Conservation (phyloP, 2,797 vertebrate genomes). For the Pseudomugil tenellus region DNA sequence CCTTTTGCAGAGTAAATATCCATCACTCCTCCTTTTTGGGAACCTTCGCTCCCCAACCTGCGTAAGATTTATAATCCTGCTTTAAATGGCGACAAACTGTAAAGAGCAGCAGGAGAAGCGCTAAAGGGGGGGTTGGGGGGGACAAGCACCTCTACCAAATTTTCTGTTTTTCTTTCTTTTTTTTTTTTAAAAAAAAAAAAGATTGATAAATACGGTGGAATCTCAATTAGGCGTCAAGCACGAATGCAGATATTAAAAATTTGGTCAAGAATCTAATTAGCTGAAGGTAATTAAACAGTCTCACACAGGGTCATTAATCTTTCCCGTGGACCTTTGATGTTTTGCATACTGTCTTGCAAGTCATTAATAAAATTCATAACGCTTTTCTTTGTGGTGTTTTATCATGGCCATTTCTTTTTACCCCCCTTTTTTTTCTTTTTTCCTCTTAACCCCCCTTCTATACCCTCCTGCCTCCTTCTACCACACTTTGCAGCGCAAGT, state of each 20-base stretch:
- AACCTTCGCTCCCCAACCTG: conserved; percentile 72
- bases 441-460: conserved; percentile 55
- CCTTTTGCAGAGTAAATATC: conserved; percentile 84
- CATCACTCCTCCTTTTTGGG: conserved; percentile 69
- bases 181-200: conserved; percentile 68
- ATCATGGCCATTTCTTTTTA: conserved; percentile 75
- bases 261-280: conserved; percentile 99
- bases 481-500: conserved; percentile 86
- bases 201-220: conserved; percentile 99
- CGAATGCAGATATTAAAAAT: conserved; percentile 99
- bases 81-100: conserved; percentile 88
- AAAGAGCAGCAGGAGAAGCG: conserved; percentile 68
- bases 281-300: conserved; percentile 99
- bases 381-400: conserved; percentile 98
- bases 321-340: conserved; percentile 99
- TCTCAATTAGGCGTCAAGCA: conserved; percentile 97
- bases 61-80: conserved; percentile 73
- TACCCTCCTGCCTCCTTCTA: conserved; percentile 68
- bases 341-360: conserved; percentile 99
- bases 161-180: conserved; percentile 20
- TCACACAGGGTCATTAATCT: conserved; percentile 99
- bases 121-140: conserved; percentile 66
- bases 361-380: conserved; percentile 99
- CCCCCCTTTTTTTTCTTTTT: neutral
- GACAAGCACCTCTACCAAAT: conserved; percentile 78